Conservation (phyloP, 1,140 invertebrate species). For the Scaptomyza montana region DNA sequence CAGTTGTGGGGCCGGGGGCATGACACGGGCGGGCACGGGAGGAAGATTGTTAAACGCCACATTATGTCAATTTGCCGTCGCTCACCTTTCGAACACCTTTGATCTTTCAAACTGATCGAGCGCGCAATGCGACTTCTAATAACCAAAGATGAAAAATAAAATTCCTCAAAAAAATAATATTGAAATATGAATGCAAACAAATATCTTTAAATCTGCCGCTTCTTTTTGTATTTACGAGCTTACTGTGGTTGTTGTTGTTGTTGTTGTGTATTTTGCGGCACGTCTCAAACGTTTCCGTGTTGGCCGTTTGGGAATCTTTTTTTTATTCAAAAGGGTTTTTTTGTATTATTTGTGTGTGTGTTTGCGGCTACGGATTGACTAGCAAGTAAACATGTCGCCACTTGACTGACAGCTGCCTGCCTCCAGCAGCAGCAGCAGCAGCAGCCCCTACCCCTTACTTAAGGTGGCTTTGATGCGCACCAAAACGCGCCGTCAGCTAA, state of each 20-base stretch:
- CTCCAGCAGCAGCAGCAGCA: conserved; percentile 22
- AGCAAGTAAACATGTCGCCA: conserved; percentile 76
- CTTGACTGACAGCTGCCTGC: conserved; percentile 79
- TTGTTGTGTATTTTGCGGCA: conserved; percentile 52
- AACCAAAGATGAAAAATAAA: conserved; percentile 27
- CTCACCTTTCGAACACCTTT: conserved; percentile 43
- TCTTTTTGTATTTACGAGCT: conserved; percentile 6
- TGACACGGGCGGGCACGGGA: background rate
- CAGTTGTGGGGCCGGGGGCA: background rate
- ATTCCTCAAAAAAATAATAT: conserved; percentile 62
- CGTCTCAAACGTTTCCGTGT: conserved; percentile 44
- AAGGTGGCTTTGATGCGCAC: conserved; percentile 66
- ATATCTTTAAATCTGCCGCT: conserved; percentile 45
- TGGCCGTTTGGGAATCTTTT: conserved; percentile 3
- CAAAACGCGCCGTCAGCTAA: conserved; percentile 80
- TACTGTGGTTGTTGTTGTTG: conserved; percentile 24
- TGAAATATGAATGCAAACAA: conserved; percentile 81
- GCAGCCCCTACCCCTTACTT: background rate
- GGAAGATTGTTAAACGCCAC: conserved; percentile 81
- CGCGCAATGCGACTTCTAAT: conserved; percentile 56
- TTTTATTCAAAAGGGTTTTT: conserved; percentile 46
- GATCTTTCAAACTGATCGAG: conserved; percentile 44
- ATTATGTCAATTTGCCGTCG: conserved; percentile 78
- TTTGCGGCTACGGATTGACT: conserved; percentile 50
- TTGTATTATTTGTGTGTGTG: background rate